These are phyloP conservation scores for Clarias gariepinus DNA, from an alignment of 2,113 vertebrate species.

Conservation along the genomic window DNA sequence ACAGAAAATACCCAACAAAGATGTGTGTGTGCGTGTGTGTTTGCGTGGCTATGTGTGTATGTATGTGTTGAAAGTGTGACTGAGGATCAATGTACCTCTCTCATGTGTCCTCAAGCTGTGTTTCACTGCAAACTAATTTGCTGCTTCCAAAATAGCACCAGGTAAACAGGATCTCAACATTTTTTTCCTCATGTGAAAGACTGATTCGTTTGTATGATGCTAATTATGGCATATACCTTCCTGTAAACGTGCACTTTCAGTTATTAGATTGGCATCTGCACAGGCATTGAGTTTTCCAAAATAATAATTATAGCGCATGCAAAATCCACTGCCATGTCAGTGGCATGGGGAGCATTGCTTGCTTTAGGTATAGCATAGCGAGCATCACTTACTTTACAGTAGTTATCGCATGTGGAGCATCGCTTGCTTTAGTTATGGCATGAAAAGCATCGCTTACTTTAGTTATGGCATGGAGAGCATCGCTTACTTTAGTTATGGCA, in stretches of 20 bases:
- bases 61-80: slow-evolving; percentile 2
- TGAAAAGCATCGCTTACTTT: not conserved
- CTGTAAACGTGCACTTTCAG: slow-evolving; percentile 24
- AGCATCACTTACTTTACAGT: not conserved
- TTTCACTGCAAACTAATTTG: slow-evolving; percentile 50
- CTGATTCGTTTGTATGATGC: slow-evolving; percentile 45
- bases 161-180: slow-evolving; percentile 50
- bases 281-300: slow-evolving; percentile 18
- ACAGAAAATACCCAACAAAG: slow-evolving; percentile 1
- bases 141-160: slow-evolving; percentile 48
- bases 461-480: not conserved
- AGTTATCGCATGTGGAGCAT: not conserved
- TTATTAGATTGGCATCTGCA: slow-evolving; percentile 22
- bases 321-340: not conserved
- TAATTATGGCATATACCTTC: slow-evolving; percentile 47
- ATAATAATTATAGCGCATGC: slow-evolving; percentile 45
- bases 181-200: slow-evolving; percentile 13
- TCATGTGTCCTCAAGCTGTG: slow-evolving; percentile 35
- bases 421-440: too few relatives aligned
- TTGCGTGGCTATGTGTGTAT: not conserved
- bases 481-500: not conserved
- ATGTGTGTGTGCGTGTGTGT: not conserved
- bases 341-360: not conserved
- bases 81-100: slow-evolving; percentile 39
- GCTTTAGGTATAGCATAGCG: too few relatives aligned